Evolutionary conservation across 1,140 invertebrate genomes (phyloP), one percentile per base, ranked within the genome.

Genomic region (Sarcophaga peregrina): DNA sequence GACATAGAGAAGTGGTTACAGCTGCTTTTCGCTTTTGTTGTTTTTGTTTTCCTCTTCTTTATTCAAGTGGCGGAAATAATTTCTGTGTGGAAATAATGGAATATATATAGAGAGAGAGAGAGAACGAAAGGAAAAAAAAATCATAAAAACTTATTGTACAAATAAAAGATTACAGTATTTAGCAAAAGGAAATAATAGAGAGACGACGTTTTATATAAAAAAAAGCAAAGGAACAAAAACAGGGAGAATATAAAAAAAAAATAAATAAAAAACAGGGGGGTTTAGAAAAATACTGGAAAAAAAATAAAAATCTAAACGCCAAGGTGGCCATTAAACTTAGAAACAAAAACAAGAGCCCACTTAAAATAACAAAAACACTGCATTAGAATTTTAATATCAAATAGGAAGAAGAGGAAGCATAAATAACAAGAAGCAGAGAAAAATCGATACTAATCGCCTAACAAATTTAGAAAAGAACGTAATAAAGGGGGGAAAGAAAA

Each of bases 41-140:
- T 58, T 15, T 13, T 58, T 58, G 15, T 15, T 68, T 25, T 25
- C 0, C 20, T 68, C 8, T 20, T 68, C 20, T 68, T 15, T 20
- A 68, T 68, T 68, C 6, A 68, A 68, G 62, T 68, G 62, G 62
- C 62, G 62, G 62, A 68, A 68, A 68, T 68, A 68, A 68, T 68
- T 68, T 68, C 20, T 68, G 62, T 68, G 62, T 68, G 62, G 62
- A 68, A 68, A 68, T 68, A 20, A 20, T 20, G 58, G 20, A 68
- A 68, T 68, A 68, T 8, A 68, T 20, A 25, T 20, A 68, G 10
- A 25, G 17, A 9, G 10, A 68, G 17, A 68, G n/a, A 68, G n/a
- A n/a, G n/a, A n/a, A n/a, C n/a, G n/a, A n/a, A n/a, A n/a, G n/a
- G n/a, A n/a, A n/a, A n/a, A n/a, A 68, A 68, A 68, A 20, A 68